Conservation (phyloP, 2,113 vertebrate genomes). For the Nothobranchius kuhntae region DNA sequence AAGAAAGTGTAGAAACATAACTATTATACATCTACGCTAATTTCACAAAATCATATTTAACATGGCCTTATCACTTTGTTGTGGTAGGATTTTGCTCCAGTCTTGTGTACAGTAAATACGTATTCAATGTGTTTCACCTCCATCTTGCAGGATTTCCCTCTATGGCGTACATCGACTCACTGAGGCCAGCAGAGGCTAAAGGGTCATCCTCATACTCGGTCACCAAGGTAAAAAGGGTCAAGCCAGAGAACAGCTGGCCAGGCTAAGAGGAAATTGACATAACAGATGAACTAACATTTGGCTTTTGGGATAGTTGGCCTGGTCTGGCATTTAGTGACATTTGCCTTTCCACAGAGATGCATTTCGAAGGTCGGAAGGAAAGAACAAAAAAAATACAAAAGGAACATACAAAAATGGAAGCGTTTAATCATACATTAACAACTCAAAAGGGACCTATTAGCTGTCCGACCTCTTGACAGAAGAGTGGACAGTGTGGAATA, state of each 20-base stretch:
- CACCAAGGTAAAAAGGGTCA: slow-evolving; percentile 44
- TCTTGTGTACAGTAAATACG: not conserved
- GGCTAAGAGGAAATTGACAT: slow-evolving; percentile 58
- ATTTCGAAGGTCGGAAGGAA: slow-evolving; percentile 33
- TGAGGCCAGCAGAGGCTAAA: slow-evolving; percentile 17
- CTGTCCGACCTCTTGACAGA: slow-evolving; percentile 28
- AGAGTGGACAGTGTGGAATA: slow-evolving; percentile 29
- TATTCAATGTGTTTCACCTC: not conserved
- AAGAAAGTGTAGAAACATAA: too few relatives aligned
- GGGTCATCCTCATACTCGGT: slow-evolving; percentile 35
- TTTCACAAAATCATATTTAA: too few relatives aligned
- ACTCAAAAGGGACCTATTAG: slow-evolving; percentile 48
- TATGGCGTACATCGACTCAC: slow-evolving; percentile 8
- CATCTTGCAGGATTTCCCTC: not conserved
- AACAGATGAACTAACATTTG: slow-evolving; percentile 76
- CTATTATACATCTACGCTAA: too few relatives aligned
- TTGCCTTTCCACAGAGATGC: slow-evolving; percentile 62
- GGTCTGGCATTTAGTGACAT: slow-evolving; percentile 79
- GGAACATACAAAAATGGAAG: not conserved
- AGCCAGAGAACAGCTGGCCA: slow-evolving; percentile 45
- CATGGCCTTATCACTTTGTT: not conserved
- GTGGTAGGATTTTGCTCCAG: not conserved
- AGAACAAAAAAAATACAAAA: not conserved
- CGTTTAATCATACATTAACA: slow-evolving; percentile 48
- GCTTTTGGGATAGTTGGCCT: slow-evolving; percentile 60